Base-by-base conservation (phyloP, 2,113 vertebrate genomes). In the Poeciliopsis retropinna region DNA sequence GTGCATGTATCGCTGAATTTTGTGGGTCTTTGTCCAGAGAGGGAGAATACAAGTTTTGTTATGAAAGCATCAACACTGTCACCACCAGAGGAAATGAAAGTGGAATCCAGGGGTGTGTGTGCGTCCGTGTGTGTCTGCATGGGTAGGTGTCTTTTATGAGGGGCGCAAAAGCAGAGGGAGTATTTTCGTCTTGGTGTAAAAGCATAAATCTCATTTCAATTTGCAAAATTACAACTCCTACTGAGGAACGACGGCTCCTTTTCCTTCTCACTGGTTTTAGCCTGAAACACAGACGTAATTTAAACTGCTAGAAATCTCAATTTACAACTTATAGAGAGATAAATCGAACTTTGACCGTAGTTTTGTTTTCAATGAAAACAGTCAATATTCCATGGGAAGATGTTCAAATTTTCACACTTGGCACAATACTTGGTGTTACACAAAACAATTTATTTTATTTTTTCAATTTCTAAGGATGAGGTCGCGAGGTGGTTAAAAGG, bases 121-220 rank as follows among this genome's bases (percentile, higher is more conserved):
- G 54, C 39, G 34, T 62, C 41, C 30, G 41, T 37, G 57, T 54
- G 34, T 62, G 54, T 41, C 67, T 64, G 54, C 39, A 8, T 15
- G 51, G 2, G 57, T 15, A 57, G 0, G 14, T 60, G n/a, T 37
- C 15, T 34, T 31, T 31, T 31, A 12, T 37, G 39, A 41, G 13
- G 1, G 27, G 57, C 39, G 39, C 39, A 37, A 64, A 30, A 4
- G 47, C 12, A 60, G 22, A 51, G 31, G 31, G 64, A 37, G 57
- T 60, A 60, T 60, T 64, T 37, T 61, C 29, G 64, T 57, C 27
- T 44, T 61, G 29, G 29, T 73, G 76, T 82, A 84, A 70, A 60
- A 65, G 72, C 63, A 73, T 82, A 86, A 91, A 88, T 89, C 76
- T 84, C 85, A 87, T 86, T 85, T n/a, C 60, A 54, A 85, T 89